A percentile compares a stretch with the other conserved stretches of the same genome.
phyloP scores from a whole-genome alignment of 2,797 vertebrate genomes.

The Ptychobarbus kaznakovi region DNA sequence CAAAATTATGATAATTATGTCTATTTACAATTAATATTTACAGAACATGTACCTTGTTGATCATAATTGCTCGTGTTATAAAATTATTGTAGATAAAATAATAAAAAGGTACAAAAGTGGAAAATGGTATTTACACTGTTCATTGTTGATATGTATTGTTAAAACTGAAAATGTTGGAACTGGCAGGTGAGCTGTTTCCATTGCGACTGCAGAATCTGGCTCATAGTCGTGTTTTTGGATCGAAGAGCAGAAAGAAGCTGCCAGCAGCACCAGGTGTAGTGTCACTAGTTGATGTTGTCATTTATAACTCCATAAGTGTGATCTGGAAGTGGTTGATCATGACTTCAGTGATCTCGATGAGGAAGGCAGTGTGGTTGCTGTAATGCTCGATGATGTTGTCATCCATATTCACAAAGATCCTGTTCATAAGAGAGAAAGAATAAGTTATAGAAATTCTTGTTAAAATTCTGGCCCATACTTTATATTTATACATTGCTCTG shows the following conservation, averaged over 20 bases:
- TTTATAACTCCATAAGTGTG: constrained; percentile 91
- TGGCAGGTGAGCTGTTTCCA: constrained; percentile 41
- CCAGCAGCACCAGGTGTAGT: constrained; percentile 31
- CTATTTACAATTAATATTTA: constrained; percentile 80
- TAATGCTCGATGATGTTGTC: constrained; percentile 97
- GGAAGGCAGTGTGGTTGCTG: constrained; percentile 95
- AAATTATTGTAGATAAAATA: constrained; percentile 67
- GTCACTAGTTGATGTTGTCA: background rate
- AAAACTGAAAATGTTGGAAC: constrained; percentile 40
- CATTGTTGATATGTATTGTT: background rate
- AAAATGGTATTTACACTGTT: constrained; percentile 69
- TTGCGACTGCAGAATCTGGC: constrained; percentile 27
- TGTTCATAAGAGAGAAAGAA: constrained; percentile 59
- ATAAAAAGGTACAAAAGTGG: constrained; percentile 56
- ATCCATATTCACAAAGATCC: constrained; percentile 97
- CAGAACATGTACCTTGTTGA: constrained; percentile 57
- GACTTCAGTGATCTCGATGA: constrained; percentile 87
- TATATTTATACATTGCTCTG: background rate
- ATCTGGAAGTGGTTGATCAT: constrained; percentile 85
- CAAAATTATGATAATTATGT: constrained; percentile 70
- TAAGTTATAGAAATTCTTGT: background rate
- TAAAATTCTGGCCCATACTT: background rate
- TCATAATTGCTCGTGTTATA: constrained; percentile 75
- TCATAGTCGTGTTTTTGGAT: constrained; percentile 49
- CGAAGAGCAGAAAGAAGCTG: constrained; percentile 49